phyloP scores from a whole-genome alignment of 2,113 vertebrate genomes.

The Meriones unguiculatus region DNA sequence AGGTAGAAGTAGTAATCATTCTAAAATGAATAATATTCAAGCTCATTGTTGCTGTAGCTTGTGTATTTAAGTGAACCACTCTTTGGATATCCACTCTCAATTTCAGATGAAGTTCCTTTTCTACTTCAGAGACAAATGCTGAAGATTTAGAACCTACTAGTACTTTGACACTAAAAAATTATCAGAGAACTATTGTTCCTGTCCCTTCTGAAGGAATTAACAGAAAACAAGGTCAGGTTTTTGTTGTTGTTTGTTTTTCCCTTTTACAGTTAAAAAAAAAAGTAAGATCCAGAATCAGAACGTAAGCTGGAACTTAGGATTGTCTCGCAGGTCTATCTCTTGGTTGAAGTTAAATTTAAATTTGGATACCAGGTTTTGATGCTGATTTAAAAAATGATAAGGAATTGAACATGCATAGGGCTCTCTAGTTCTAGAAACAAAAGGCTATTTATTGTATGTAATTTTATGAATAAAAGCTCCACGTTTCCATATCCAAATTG shows the following conservation, averaged over 20 bases:
- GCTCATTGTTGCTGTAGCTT: background rate
- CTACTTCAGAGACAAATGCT: constrained; percentile 2
- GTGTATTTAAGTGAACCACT: background rate
- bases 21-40: constrained; percentile 31
- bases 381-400: constrained; percentile 40
- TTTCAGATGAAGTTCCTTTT: constrained; percentile 51
- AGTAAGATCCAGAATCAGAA: constrained; percentile 25
- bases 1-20: background rate
- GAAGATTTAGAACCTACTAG: background rate
- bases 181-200: constrained; percentile 28
- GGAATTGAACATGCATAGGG: background rate
- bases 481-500: background rate
- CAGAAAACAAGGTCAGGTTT: background rate
- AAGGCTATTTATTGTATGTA: background rate
- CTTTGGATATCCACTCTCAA: background rate
- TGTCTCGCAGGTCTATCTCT: background rate
- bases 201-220: background rate
- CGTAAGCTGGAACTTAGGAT: background rate
- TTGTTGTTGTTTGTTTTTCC: background rate
- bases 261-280: background rate
- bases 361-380: background rate
- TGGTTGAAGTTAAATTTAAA: background rate
- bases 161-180: background rate
- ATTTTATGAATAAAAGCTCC: constrained; percentile 13
- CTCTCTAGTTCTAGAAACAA: background rate